Evolutionary conservation across 2,888 invertebrate genomes (phyloP), one percentile per base, ranked within the genome.

Genomic region (Mythimna loreyi): DNA sequence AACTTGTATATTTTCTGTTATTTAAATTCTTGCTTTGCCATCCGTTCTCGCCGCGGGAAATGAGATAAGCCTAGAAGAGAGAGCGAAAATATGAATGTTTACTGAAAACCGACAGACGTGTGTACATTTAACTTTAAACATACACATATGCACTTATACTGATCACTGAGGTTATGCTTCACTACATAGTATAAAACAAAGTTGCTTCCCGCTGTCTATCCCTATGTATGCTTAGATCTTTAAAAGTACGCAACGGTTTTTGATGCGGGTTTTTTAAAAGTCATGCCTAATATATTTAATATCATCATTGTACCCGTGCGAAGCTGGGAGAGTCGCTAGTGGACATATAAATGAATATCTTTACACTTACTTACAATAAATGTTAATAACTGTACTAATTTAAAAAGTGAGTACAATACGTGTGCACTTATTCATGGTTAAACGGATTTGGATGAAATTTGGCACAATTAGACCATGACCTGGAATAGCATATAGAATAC

Each of bases 101-200:
- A 43, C 50, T 67, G 40, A 68, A 67, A 43, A 50, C 21, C 21
- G 13, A 33, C 23, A n/a, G 25, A 43, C 7, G 13, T 47, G 30
- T 36, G 21, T 33, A 19, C 6, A 52, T 55, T 30, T 25, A 40
- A 52, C 30, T 16, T 62, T 62, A 53, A 53, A 19, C 23, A 21
- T 2, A 25, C 23, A 49, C n/a, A 16, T 67, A 25, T 49, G 13
- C 45, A 9, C 2, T 45, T 21, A 47, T n/a, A 11, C 21, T 21
- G 8, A 9, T 23, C 16, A 30, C 21, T 28, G 19, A 21, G 19
- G 13, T 9, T 25, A 52, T 43, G 7, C 16, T 45, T n/a, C n/a
- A n/a, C n/a, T n/a, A n/a, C n/a, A n/a, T n/a, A n/a, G n/a, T n/a
- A n/a, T n/a, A n/a, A n/a, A n/a, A n/a, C n/a, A n/a, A n/a, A n/a